Conservation (phyloP, 2,888 invertebrate species). For the Apoda limacodes region DNA sequence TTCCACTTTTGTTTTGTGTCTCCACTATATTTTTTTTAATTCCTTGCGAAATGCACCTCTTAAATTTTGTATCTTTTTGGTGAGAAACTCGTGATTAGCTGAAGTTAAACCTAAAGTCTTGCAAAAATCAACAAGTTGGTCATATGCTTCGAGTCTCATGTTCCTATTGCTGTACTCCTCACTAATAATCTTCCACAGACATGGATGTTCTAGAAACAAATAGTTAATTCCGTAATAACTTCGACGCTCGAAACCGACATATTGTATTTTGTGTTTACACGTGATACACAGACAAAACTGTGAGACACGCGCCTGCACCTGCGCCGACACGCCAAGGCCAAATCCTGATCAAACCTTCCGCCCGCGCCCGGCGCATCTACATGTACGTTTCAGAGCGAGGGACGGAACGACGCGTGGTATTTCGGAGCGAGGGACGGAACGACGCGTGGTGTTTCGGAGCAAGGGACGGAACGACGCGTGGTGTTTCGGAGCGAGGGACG, state of each 20-base stretch:
- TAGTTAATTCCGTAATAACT: conserved; percentile 10
- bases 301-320: conserved; percentile 1
- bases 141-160: conserved; percentile 6
- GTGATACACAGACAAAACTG: conserved; percentile 5
- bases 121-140: conserved; percentile 10
- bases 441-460: too few species aligned
- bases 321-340: too few species aligned
- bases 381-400: too few species aligned
- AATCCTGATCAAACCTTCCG: too few species aligned
- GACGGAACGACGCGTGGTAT: too few species aligned
- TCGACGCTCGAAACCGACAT: conserved; percentile 11
- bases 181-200: conserved; percentile 13
- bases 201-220: conserved; percentile 8
- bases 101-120: conserved; percentile 8
- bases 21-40: conserved; percentile 11
- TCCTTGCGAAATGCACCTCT: conserved; percentile 13
- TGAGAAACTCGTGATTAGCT: conserved; percentile 7
- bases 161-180: conserved; percentile 9
- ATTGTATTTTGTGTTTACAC: conserved; percentile 8
- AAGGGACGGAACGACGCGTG: neutral
- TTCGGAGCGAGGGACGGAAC: too few species aligned
- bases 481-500: conserved; percentile 1
- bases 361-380: too few species aligned
- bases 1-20: conserved; percentile 10
- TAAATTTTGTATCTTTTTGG: conserved; percentile 12